These are phyloP conservation scores for Aphrocallistes beatrix DNA, from an alignment of 37 sponge, comb jelly and placozoan species.

Conservation along the genomic window DNA sequence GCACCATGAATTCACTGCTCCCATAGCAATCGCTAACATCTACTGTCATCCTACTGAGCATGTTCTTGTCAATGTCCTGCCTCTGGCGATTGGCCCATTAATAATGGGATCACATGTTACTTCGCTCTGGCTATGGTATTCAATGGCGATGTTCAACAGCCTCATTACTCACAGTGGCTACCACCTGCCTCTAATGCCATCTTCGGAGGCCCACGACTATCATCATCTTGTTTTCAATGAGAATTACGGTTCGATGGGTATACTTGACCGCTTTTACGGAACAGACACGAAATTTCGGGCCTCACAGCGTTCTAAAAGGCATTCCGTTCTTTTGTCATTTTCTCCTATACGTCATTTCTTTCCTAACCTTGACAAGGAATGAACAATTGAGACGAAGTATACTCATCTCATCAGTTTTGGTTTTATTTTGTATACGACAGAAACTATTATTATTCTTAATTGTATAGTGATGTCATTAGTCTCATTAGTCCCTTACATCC, in stretches of 20 bases:
- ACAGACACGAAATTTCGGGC: slow-evolving; percentile 51
- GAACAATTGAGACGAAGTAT: too few species aligned
- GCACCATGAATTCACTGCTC: slow-evolving; percentile 89
- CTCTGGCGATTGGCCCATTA: slow-evolving; percentile 42
- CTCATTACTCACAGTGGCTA: slow-evolving; percentile 71
- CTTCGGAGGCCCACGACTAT: slow-evolving; percentile 82
- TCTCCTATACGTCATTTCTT: slow-evolving; percentile 25
- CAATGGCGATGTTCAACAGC: slow-evolving; percentile 40
- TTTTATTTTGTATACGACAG: too few species aligned
- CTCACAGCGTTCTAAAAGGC: slow-evolving; percentile 45
- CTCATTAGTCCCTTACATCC: too few species aligned
- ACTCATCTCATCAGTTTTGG: too few species aligned
- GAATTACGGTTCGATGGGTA: slow-evolving; percentile 61
- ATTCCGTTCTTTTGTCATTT: slow-evolving; percentile 43
- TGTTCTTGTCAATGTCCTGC: slow-evolving; percentile 41
- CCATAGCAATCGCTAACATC: slow-evolving; percentile 43
- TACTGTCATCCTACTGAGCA: slow-evolving; percentile 84
- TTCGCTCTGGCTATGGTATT: slow-evolving; percentile 61
- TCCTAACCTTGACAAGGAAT: not conserved
- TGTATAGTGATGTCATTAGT: too few species aligned
- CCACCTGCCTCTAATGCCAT: slow-evolving; percentile 80
- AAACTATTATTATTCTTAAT: too few species aligned
- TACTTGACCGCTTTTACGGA: slow-evolving; percentile 66
- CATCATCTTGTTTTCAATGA: slow-evolving; percentile 74
- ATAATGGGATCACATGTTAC: slow-evolving; percentile 58